phyloP scores from a whole-genome alignment of 2,797 vertebrate species.

The Acanthurus lineatus region DNA sequence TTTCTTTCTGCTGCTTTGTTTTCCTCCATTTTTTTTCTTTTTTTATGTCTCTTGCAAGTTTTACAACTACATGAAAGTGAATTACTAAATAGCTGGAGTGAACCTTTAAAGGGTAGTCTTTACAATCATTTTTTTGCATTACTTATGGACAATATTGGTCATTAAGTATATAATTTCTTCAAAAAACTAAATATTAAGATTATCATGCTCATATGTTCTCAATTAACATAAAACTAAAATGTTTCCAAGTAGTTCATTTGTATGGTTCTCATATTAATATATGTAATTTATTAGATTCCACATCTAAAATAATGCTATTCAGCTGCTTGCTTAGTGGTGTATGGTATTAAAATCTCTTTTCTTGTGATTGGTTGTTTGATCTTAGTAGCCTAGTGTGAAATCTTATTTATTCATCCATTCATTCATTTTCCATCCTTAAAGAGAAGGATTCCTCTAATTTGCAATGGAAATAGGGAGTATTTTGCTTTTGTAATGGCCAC shows the following conservation, averaged over 20 bases:
- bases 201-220: background rate
- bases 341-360: background rate
- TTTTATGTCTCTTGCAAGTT: no score
- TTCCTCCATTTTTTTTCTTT: no score
- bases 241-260: background rate
- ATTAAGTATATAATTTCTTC: background rate
- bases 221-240: background rate
- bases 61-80: background rate
- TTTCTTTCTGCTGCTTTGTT: background rate
- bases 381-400: conserved; percentile 1
- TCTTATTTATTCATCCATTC: conserved; percentile 13
- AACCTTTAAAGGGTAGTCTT: background rate
- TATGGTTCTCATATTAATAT: background rate
- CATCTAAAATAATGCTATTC: background rate
- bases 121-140: no score
- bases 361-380: conserved; percentile 13
- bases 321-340: background rate
- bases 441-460: conserved; percentile 38
- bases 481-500: conserved; percentile 27
- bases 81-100: background rate
- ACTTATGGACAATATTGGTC: background rate
- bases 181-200: background rate
- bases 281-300: background rate
- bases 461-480: conserved; percentile 20
- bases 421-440: conserved; percentile 7